Evolutionary conservation across 2,888 invertebrate species (phyloP).

Genomic region (Adineta ricciae): DNA sequence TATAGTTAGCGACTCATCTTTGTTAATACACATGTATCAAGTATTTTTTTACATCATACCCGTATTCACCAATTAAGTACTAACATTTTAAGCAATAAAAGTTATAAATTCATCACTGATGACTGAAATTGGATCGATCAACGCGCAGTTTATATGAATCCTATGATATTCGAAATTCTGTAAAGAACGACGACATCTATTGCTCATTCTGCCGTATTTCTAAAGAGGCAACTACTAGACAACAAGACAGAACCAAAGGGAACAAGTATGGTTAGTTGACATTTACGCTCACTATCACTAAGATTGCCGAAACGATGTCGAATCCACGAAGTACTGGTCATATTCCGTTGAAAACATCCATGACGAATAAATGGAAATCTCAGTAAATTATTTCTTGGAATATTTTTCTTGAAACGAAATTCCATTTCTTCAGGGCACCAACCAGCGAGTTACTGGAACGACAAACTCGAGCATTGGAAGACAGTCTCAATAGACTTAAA

Average conservation of each 20-base stretch:
- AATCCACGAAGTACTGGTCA: neutral
- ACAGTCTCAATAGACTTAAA: neutral
- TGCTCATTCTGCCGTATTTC: neutral
- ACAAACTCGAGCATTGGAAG: constrained; percentile 12
- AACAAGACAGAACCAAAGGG: neutral
- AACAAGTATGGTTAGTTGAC: neutral
- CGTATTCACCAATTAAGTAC: neutral
- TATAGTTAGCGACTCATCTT: neutral
- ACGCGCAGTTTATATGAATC: too few relatives aligned
- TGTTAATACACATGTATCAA: neutral
- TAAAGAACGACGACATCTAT: neutral
- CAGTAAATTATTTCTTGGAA: neutral
- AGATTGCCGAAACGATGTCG: neutral
- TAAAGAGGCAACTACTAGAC: neutral
- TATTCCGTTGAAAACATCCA: constrained; percentile 11
- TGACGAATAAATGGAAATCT: constrained; percentile 11
- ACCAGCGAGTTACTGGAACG: neutral
- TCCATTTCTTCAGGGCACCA: neutral
- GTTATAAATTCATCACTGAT: too few relatives aligned
- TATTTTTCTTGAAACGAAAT: neutral
- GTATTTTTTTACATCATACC: neutral
- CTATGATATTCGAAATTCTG: too few relatives aligned
- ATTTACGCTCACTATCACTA: neutral
- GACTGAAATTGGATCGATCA: too few relatives aligned
- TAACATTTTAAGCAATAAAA: neutral